Percentiles rank a stretch among this genome's conserved stretches.
Evolutionary conservation across 2,888 invertebrate species (phyloP).

Genomic region (Noctua janthina): DNA sequence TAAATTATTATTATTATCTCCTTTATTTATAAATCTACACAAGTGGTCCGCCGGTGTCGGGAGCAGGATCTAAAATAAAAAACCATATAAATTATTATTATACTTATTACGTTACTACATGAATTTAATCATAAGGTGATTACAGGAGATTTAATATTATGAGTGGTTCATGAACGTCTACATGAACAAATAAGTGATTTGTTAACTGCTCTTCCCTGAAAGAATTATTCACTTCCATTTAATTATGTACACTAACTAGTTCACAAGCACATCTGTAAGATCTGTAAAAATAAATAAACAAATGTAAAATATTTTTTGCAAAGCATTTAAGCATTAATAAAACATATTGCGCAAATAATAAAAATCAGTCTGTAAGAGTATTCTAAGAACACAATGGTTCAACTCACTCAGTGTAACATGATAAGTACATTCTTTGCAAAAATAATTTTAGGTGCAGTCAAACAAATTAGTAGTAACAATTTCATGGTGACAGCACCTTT

Average conservation of each 20-base stretch:
- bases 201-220: neutral
- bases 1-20: no score
- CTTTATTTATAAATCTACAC: no score
- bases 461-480: neutral
- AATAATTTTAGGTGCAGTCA: neutral
- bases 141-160: neutral
- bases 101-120: neutral
- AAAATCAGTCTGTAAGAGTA: neutral
- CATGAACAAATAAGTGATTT: neutral
- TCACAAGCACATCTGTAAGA: neutral
- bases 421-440: neutral
- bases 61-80: no score
- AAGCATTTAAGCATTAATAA: neutral
- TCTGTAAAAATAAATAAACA: neutral
- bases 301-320: neutral
- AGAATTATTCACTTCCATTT: neutral
- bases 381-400: slow-evolving; percentile 3
- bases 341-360: neutral
- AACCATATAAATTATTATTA: no score
- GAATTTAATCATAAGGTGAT: neutral
- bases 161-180: no score
- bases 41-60: no score
- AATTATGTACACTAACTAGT: neutral
- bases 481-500: neutral
- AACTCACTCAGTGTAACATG: neutral